Evolutionary conservation across 2,113 vertebrate genomes (phyloP).

Genomic region (Promerops cafer): DNA sequence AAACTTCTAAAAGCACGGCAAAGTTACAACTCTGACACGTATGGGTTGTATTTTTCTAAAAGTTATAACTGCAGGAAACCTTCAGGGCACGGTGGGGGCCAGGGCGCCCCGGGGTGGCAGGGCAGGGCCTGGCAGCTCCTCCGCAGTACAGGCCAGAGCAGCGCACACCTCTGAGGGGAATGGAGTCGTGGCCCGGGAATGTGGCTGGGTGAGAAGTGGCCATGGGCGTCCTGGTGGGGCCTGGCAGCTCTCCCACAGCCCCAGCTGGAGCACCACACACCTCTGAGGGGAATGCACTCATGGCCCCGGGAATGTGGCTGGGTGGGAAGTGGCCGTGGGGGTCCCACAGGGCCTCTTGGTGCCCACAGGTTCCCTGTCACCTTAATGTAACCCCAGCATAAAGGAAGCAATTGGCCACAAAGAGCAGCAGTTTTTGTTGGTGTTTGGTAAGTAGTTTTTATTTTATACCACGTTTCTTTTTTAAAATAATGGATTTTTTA

Average conservation of each 20-base stretch:
- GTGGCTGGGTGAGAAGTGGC: background rate
- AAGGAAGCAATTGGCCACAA: background rate
- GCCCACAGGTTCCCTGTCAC: background rate
- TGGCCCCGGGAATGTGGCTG: fast-evolving
- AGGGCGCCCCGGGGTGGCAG: fast-evolving
- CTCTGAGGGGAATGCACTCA: background rate
- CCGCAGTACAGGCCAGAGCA: fast-evolving
- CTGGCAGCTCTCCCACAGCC: background rate
- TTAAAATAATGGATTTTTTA: fast-evolving
- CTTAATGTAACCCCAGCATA: background rate
- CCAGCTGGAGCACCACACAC: fast-evolving
- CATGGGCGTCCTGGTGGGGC: too few relatives aligned
- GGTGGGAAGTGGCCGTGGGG: fast-evolving
- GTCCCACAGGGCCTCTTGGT: background rate
- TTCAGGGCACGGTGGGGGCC: fast-evolving
- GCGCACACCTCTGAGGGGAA: fast-evolving
- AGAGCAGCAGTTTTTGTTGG: background rate
- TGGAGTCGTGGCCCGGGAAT: fast-evolving
- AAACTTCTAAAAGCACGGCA: background rate
- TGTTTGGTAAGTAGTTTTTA: background rate
- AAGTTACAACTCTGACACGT: background rate
- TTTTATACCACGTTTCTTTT: background rate
- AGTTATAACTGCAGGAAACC: background rate
- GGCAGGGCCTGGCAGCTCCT: background rate
- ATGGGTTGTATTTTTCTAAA: background rate